Base-by-base conservation (phyloP, 2,113 vertebrate species). In the Bettongia penicillata region DNA sequence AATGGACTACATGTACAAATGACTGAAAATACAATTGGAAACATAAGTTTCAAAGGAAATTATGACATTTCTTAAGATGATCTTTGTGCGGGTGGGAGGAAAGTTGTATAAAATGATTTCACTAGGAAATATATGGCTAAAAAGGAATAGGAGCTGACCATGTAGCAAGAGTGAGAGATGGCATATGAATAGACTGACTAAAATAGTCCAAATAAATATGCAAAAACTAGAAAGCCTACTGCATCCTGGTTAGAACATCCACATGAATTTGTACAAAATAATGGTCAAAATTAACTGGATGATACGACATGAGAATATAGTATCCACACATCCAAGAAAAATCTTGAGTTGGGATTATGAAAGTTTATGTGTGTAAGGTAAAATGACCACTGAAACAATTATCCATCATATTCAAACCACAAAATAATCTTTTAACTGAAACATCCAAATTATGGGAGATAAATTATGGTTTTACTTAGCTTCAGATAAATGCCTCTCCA, bases 1-100 rank as follows among this genome's bases (percentile, higher is more conserved):
- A 77, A n/a, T n/a, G 37, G 0, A n/a, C 14, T 77, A 77, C 19
- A 16, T 1, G 1, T 77, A n/a, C 37, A 61, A 61, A 0, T 77
- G 1, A 77, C 4, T 12, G 14, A 77, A 77, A n/a, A 77, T 77
- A 14, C 31, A 77, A 77, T 16, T 77, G 61, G n/a, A 77, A 77
- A 77, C 37, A 19, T n/a, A n/a, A 61, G 10, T 61, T 61, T 37
- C 2, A 28, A 31, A 3, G 11, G 12, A 37, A 61, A 31, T 31
- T 61, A n/a, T n/a, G 19, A 14, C 14, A 77, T 6, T 37, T 77
- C 9, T 77, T 16, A 77, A 77, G 28, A 61, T 61, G 9, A 61
- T 61, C 31, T 51, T 9, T 51, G 3, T 2, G 8, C 0, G 8
- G 1, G 10, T 3, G 31, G 8, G 1, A 2, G 8, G 31, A 31